Evolutionary conservation across 2,888 invertebrate species (phyloP).

Genomic region (Microdon myrmicae): DNA sequence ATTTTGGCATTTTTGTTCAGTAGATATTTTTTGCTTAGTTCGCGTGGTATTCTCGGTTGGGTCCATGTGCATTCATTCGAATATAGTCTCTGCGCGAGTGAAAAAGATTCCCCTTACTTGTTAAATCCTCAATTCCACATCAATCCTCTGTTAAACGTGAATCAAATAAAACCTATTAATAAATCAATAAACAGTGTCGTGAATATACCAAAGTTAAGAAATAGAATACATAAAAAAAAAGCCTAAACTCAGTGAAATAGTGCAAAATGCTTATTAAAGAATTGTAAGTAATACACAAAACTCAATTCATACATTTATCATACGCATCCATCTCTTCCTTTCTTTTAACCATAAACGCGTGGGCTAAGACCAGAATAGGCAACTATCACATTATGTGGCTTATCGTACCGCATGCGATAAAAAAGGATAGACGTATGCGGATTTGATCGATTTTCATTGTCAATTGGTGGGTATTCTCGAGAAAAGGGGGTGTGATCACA

Average conservation of each 20-base stretch:
- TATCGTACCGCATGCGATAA: constrained; percentile 28
- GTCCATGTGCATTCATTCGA: constrained; percentile 43
- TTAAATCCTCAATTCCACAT: constrained; percentile 14
- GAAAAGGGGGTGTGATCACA: constrained; percentile 48
- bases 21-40: constrained; percentile 39
- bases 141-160: constrained; percentile 10
- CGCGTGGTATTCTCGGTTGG: constrained; percentile 36
- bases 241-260: constrained; percentile 34
- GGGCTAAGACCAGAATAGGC: constrained; percentile 32
- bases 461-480: constrained; percentile 14
- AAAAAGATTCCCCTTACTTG: constrained; percentile 34
- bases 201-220: constrained; percentile 23
- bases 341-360: neutral
- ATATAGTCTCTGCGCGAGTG: constrained; percentile 41
- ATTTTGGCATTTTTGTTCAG: constrained; percentile 47
- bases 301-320: constrained; percentile 7
- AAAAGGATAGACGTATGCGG: constrained; percentile 29
- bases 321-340: constrained; percentile 13
- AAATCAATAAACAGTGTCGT: constrained; percentile 11
- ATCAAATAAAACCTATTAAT: neutral
- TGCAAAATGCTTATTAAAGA: constrained; percentile 52
- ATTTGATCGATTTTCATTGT: constrained; percentile 46
- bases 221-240: constrained; percentile 8
- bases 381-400: constrained; percentile 13
- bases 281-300: constrained; percentile 43